Conservation (phyloP, 2,797 vertebrate species). For the Squalus acanthias region DNA sequence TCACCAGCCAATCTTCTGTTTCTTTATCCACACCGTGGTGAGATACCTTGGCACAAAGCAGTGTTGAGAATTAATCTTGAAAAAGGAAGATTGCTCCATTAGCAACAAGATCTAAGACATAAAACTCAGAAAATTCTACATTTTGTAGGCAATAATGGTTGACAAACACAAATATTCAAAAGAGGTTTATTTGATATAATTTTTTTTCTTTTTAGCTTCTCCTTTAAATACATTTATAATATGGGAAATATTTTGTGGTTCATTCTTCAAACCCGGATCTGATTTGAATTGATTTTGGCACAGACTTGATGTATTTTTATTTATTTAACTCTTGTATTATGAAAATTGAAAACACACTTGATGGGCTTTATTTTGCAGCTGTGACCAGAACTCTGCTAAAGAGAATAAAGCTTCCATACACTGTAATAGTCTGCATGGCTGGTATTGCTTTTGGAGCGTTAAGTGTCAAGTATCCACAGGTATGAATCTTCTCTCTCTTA, state of each 20-base stretch:
- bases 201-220: background rate
- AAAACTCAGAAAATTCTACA: too few species aligned
- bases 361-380: constrained; percentile 23
- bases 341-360: background rate
- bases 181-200: background rate
- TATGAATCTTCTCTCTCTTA: background rate
- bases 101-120: too few species aligned
- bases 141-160: background rate
- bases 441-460: constrained; percentile 40
- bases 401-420: constrained; percentile 40
- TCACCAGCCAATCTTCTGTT: background rate
- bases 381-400: constrained; percentile 39
- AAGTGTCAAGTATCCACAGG: constrained; percentile 40
- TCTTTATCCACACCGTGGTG: background rate
- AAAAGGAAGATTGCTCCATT: too few species aligned
- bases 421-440: constrained; percentile 39
- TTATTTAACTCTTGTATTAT: background rate
- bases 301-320: background rate
- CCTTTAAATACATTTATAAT: background rate
- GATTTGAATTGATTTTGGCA: background rate
- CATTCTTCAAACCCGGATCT: background rate
- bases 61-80: too few species aligned
- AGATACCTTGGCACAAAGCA: too few species aligned
- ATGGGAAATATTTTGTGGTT: background rate
- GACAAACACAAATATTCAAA: background rate